Base-by-base conservation (phyloP, 2,888 invertebrate genomes). In the Cylloceria caligata region DNA sequence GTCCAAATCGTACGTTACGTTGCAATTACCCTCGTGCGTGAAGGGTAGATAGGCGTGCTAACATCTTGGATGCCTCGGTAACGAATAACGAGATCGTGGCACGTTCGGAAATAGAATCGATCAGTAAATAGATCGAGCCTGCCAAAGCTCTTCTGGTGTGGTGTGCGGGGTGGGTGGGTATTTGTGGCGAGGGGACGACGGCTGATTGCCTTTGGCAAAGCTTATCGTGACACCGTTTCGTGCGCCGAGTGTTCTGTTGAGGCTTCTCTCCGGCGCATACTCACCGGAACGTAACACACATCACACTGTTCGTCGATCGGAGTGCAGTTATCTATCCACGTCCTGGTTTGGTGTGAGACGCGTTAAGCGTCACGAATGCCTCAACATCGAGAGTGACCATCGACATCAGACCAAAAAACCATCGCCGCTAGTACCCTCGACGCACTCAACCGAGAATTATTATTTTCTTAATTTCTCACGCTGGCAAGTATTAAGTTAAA, bases 21-120 rank as follows among this genome's bases (percentile, higher is more conserved):
- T 36, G 52, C 68, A 73, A 77, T 73, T 71, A 60, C 24, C 60
- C 24, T 42, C 30, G 9, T 21, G 42, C 57, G 30, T 36, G 42
- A 19, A 45, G 45, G 45, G 45, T 16, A 39, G 39, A 39, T n/a
- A n/a, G 42, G 65, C 55, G 27, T 45, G 62, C 24, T 52, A 55
- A 27, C 36, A 30, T 68, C 72, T 71, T 72, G 47, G 68, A 81
- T 75, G 76, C 52, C 72, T 81, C 78, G 80, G 83, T 81, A 83
- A 71, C 83, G 77, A 86, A 85, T 88, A 88, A 88, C 86, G 88
- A 88, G 88, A 91, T 91, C 90, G 89, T 87, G 90, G 88, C 88
- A 88, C 89, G 90, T 89, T 89, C 91, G 91, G 87, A 92, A 92
- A 92, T 92, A 92, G 92, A 84, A 92, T 92, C 89, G 90, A 92